phyloP scores from a whole-genome alignment of 2,113 vertebrate species.

The Todiramphus chloris region DNA sequence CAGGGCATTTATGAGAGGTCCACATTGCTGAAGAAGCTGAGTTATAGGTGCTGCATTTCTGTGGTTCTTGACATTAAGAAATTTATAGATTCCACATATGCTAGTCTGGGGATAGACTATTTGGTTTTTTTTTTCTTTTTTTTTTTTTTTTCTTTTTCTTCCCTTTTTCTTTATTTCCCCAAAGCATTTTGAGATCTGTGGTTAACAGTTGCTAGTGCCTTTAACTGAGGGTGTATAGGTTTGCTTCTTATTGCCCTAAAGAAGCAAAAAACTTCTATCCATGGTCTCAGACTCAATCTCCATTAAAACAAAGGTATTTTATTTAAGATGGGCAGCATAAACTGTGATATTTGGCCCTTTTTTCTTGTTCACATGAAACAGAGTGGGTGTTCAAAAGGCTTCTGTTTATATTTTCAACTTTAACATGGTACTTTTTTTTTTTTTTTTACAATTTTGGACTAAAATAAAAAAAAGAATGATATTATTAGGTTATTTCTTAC shows the following conservation, averaged over 20 bases:
- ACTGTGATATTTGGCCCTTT: neutral
- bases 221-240: neutral
- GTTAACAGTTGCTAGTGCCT: neutral
- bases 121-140: rapidly evolving
- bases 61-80: neutral
- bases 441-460: neutral
- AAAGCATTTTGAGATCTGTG: neutral
- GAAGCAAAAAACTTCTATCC: neutral
- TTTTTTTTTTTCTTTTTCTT: rapidly evolving
- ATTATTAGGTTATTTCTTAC: neutral
- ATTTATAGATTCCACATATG: neutral
- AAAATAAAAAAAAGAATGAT: neutral
- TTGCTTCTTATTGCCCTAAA: neutral
- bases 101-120: neutral
- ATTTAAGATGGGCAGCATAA: neutral
- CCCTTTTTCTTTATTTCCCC: too few relatives aligned
- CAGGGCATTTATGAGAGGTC: neutral
- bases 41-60: neutral
- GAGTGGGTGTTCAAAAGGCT: rapidly evolving
- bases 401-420: neutral
- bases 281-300: neutral
- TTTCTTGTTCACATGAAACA: neutral
- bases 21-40: neutral
- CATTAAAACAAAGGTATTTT: neutral
- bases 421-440: neutral